Evolutionary conservation across 2,113 vertebrate species (phyloP).

Genomic region (Brachyistius frenatus): DNA sequence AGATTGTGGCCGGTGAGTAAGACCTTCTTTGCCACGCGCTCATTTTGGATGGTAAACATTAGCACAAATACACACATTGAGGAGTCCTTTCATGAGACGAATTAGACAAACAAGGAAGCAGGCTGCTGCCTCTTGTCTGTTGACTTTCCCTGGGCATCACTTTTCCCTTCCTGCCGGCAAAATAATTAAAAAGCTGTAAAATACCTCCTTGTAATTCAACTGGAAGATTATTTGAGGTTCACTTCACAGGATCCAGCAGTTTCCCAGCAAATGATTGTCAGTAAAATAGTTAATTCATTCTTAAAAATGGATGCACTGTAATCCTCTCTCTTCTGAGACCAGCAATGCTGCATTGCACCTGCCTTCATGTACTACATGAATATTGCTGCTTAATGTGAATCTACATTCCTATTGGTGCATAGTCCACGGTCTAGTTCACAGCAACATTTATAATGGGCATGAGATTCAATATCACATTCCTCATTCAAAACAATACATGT

Average conservation of each 20-base stretch:
- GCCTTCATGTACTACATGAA: slow-evolving; percentile 36
- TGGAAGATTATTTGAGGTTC: slow-evolving; percentile 53
- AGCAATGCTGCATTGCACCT: slow-evolving; percentile 40
- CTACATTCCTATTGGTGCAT: slow-evolving; percentile 51
- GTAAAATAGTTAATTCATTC: slow-evolving; percentile 32
- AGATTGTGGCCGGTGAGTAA: slow-evolving; percentile 74
- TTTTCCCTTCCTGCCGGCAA: slow-evolving; percentile 66
- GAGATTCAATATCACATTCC: slow-evolving; percentile 53
- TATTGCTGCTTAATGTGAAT: slow-evolving; percentile 14
- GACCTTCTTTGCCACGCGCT: slow-evolving; percentile 65
- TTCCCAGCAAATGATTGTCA: slow-evolving; percentile 56
- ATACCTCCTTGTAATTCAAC: slow-evolving; percentile 56
- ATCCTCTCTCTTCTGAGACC: neutral
- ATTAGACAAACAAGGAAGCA: slow-evolving; percentile 77
- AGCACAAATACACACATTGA: slow-evolving; percentile 82
- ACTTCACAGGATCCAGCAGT: slow-evolving; percentile 29
- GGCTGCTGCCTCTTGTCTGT: slow-evolving; percentile 73
- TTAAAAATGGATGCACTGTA: slow-evolving; percentile 6
- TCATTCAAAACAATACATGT: slow-evolving; percentile 56
- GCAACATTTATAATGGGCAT: slow-evolving; percentile 44
- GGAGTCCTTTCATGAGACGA: slow-evolving; percentile 66
- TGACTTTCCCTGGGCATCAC: slow-evolving; percentile 74
- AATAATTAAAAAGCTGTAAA: slow-evolving; percentile 68
- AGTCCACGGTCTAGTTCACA: slow-evolving; percentile 68
- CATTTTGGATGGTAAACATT: slow-evolving; percentile 80